phyloP scores from a whole-genome alignment of 35 echinoderm and acorn worm species.

The Anneissia japonica region DNA sequence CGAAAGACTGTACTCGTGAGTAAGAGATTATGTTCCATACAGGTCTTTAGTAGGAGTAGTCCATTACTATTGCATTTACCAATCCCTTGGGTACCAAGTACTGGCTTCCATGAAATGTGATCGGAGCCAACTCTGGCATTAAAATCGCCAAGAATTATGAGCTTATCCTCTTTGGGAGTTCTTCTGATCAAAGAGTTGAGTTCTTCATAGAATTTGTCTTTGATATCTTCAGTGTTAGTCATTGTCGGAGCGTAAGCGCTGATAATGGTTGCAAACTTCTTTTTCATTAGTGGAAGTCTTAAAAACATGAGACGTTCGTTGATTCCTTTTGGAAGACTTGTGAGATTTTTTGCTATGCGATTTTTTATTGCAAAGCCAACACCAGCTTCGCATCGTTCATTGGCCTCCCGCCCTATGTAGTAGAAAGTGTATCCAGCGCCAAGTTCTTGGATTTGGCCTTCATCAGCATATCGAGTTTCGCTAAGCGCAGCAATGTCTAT shows the following conservation, averaged over 20 bases:
- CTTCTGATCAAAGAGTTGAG: neutral
- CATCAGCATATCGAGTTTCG: slow-evolving; percentile 9
- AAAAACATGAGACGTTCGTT: slow-evolving; percentile 21
- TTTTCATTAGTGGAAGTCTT: neutral
- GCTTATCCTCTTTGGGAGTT: neutral
- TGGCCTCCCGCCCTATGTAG: neutral
- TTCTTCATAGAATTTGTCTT: neutral
- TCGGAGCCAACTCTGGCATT: neutral
- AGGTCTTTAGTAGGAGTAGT: neutral
- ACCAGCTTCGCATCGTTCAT: neutral
- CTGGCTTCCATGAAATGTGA: neutral
- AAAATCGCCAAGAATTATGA: neutral
- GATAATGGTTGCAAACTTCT: slow-evolving; percentile 20
- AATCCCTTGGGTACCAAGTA: neutral
- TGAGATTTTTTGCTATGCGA: neutral
- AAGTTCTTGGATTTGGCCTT: slow-evolving; percentile 5
- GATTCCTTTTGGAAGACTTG: neutral
- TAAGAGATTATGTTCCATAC: neutral
- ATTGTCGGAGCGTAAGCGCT: slow-evolving; percentile 38
- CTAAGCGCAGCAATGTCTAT: slow-evolving; percentile 27
- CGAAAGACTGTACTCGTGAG: neutral
- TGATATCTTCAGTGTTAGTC: slow-evolving; percentile 17
- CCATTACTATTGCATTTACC: neutral
- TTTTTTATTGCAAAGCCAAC: slow-evolving; percentile 9
- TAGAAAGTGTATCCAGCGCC: neutral